Evolutionary conservation across 64 coral and sea anemone genomes (phyloP).

Genomic region (Pocillopora verrucosa): DNA sequence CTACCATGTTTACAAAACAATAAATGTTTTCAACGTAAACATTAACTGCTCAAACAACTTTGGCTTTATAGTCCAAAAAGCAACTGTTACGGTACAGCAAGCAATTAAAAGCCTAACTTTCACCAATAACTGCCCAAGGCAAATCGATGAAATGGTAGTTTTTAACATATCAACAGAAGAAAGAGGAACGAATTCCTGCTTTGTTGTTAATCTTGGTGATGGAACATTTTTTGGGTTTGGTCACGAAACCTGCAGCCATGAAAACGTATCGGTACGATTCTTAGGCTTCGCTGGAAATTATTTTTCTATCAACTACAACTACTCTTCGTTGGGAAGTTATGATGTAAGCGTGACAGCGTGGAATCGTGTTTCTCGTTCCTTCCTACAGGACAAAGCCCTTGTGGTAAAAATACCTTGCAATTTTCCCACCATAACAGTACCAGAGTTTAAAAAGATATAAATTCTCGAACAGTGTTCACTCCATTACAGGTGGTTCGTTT

Average conservation of each 20-base stretch:
- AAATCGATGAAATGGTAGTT: conserved; percentile 24
- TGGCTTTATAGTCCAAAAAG: not conserved
- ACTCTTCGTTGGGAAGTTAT: conserved; percentile 48
- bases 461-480: conserved; percentile 2
- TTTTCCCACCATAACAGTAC: conserved; percentile 51
- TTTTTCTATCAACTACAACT: conserved; percentile 26
- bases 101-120: conserved; percentile 34
- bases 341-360: conserved; percentile 41
- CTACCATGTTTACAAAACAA: conserved; percentile 34
- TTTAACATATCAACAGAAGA: conserved; percentile 35
- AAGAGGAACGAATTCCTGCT: conserved; percentile 73
- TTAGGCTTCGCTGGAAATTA: not conserved
- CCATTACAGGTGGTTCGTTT: not conserved
- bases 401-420: conserved; percentile 57
- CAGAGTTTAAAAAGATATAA: not conserved
- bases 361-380: conserved; percentile 42
- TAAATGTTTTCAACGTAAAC: conserved; percentile 21
- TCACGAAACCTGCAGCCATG: not conserved
- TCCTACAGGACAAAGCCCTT: conserved; percentile 32
- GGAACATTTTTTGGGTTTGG: conserved; percentile 55
- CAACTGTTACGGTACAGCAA: conserved; percentile 16
- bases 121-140: conserved; percentile 26
- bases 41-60: conserved; percentile 61
- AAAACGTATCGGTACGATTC: conserved; percentile 20
- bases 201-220: conserved; percentile 48